These are phyloP conservation scores for Felis chaus DNA, from an alignment of 2,113 vertebrate genomes.

Conservation along the genomic window DNA sequence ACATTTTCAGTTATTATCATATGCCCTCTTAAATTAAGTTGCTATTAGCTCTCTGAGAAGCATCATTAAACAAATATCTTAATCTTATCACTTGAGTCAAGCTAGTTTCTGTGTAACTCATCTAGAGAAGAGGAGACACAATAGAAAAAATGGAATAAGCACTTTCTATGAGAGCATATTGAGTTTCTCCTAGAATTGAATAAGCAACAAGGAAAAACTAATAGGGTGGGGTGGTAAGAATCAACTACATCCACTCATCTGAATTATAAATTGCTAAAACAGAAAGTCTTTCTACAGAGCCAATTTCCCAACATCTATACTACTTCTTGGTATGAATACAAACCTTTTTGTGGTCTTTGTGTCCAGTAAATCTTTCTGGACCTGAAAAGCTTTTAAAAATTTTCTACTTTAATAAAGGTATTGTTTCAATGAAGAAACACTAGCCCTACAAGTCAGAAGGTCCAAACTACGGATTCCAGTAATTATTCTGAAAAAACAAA, in stretches of 20 bases:
- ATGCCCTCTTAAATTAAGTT: neutral
- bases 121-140: neutral
- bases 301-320: neutral
- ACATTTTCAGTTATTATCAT: neutral
- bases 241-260: neutral
- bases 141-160: neutral
- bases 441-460: neutral
- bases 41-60: constrained; percentile 4
- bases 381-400: neutral
- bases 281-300: neutral
- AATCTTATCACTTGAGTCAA: constrained; percentile 1
- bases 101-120: constrained; percentile 12
- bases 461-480: neutral
- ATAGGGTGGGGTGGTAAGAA: neutral
- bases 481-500: neutral
- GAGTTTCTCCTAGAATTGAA: neutral
- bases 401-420: neutral
- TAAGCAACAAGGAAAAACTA: neutral
- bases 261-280: constrained; percentile 2
- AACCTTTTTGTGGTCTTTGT: neutral
- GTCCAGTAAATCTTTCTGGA: constrained; percentile 45
- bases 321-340: constrained; percentile 25
- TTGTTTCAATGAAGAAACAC: neutral
- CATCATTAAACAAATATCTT: constrained; percentile 40
- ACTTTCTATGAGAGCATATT: neutral